These are phyloP conservation scores for Bucorvus abyssinicus DNA, from an alignment of 2,797 vertebrate species.

Conservation along the genomic window DNA sequence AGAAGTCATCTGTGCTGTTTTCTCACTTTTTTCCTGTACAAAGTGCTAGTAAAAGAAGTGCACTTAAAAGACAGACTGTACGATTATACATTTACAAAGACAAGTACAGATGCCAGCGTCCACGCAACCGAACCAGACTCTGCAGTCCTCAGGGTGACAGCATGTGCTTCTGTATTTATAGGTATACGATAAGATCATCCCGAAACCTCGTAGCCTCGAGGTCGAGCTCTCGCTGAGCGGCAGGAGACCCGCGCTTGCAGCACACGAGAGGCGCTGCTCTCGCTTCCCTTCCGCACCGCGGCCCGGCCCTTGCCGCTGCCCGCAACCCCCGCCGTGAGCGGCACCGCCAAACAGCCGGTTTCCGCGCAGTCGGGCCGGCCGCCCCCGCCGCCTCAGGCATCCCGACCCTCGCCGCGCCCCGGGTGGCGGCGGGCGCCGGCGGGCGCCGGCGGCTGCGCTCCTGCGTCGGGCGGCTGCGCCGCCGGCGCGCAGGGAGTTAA, in stretches of 20 bases:
- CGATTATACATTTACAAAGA: too few relatives aligned
- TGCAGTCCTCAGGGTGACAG: not conserved
- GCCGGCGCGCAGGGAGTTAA: not conserved
- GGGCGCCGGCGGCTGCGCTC: not conserved
- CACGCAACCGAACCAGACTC: not conserved
- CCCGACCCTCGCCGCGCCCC: not conserved
- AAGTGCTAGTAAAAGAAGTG: too few relatives aligned
- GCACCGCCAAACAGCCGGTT: not conserved
- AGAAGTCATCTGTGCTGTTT: not conserved
- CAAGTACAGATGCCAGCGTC: not conserved
- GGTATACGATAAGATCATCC: rapidly evolving
- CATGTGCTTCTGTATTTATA: not conserved
- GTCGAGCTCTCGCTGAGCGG: too few relatives aligned
- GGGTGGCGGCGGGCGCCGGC: not conserved
- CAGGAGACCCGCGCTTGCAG: not conserved
- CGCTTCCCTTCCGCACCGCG: not conserved
- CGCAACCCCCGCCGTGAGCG: not conserved
- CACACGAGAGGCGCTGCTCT: not conserved
- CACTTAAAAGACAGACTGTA: too few relatives aligned
- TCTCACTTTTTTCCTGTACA: not conserved
- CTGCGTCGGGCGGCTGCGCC: not conserved
- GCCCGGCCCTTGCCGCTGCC: not conserved
- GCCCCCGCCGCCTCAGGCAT: not conserved
- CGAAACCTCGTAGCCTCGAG: too few relatives aligned
- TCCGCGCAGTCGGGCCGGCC: not conserved